These are phyloP conservation scores for Acholoe squamosa DNA, from an alignment of 2,888 invertebrate species.

Conservation along the genomic window DNA sequence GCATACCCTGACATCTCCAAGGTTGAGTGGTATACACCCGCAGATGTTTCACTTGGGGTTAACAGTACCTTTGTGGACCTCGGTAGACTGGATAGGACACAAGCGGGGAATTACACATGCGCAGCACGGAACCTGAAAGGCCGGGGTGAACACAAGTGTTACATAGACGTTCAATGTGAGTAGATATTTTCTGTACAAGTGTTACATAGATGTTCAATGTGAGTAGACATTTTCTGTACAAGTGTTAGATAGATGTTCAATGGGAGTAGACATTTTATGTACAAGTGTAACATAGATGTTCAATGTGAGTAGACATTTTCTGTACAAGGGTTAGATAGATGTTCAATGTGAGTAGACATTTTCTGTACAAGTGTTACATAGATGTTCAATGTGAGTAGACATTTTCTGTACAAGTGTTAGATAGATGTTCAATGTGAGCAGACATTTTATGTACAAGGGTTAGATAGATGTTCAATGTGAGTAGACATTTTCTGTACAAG, in stretches of 20 bases:
- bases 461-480: not conserved
- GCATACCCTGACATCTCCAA: not conserved
- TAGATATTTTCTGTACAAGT: not conserved
- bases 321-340: not conserved
- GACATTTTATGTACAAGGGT: not conserved
- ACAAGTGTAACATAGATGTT: not conserved
- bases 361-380: not conserved
- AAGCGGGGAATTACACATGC: not conserved
- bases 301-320: not conserved
- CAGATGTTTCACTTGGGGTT: not conserved
- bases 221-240: not conserved
- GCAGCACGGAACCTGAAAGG: constrained; percentile 16
- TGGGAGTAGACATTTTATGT: not conserved
- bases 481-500: no score
- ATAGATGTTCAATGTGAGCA: not conserved
- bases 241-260: not conserved
- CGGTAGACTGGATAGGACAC: not conserved
- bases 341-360: not conserved
- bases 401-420: not conserved
- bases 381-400: not conserved
- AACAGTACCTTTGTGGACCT: not conserved
- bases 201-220: not conserved
- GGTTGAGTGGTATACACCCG: not conserved
- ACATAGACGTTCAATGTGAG: constrained; percentile 59
- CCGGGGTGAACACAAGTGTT: not conserved